Conservation (phyloP, 2,888 invertebrate genomes). For the Trichogramma dendrolimi region DNA sequence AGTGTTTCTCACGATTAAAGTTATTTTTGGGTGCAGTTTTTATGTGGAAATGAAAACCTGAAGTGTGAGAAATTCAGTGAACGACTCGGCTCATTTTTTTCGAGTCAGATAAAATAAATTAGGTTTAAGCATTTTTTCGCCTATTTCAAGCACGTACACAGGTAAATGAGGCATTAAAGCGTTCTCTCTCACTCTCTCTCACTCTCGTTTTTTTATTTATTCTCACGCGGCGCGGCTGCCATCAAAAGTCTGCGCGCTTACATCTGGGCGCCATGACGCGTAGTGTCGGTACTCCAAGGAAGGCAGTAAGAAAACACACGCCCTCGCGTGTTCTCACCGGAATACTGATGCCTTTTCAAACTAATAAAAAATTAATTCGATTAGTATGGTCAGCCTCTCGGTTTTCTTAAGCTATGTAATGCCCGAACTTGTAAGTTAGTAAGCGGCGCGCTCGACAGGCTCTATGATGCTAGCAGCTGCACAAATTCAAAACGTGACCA, state of each 20-base stretch:
- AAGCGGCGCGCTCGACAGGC: no score
- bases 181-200: background rate
- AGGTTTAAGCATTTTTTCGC: slow-evolving; percentile 25
- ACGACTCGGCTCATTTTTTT: slow-evolving; percentile 8
- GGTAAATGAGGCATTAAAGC: slow-evolving; percentile 18
- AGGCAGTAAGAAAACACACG: background rate
- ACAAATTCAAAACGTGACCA: no score
- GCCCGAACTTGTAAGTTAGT: no score
- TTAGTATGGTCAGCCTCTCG: slow-evolving; percentile 8
- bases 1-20: no score
- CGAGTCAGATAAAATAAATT: slow-evolving; percentile 29
- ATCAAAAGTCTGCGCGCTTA: slow-evolving; percentile 23
- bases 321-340: slow-evolving; percentile 11
- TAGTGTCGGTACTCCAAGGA: background rate
- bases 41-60: no score
- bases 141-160: slow-evolving; percentile 28
- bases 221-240: slow-evolving; percentile 16
- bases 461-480: no score
- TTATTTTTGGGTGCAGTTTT: no score
- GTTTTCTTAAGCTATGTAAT: no score
- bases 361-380: slow-evolving; percentile 30
- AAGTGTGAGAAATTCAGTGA: background rate
- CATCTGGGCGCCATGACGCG: background rate
- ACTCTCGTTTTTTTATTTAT: slow-evolving; percentile 20
- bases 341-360: slow-evolving; percentile 25